Percentiles rank a stretch among this genome's conserved stretches.
phyloP scores from a whole-genome alignment of 2,113 vertebrate species.

The Plecturocebus donacophilus region DNA sequence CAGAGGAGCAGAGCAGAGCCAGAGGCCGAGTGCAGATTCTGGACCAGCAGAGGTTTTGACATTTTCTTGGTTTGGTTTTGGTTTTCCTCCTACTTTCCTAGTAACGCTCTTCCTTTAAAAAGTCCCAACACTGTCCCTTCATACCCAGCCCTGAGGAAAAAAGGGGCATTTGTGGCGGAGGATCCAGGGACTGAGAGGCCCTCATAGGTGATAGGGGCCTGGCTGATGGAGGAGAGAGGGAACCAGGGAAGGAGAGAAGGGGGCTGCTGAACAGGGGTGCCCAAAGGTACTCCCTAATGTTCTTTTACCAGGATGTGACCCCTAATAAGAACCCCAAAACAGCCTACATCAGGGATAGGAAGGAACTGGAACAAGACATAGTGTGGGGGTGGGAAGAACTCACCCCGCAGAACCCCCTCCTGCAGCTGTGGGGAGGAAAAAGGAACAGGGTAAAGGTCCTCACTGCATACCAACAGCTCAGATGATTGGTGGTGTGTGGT shows the following conservation, averaged over 20 bases:
- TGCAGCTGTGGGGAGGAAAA: slow-evolving; percentile 42
- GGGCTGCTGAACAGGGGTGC: not conserved
- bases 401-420: not conserved
- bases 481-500: not conserved
- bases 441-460: not conserved
- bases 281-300: not conserved
- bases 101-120: not conserved
- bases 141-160: not conserved
- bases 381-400: not conserved
- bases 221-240: not conserved
- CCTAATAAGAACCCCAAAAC: not conserved
- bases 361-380: not conserved
- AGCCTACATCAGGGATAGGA: not conserved
- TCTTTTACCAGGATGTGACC: not conserved
- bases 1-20: not conserved
- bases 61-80: not conserved
- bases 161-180: not conserved
- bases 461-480: not conserved
- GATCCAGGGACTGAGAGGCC: not conserved
- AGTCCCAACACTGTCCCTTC: not conserved
- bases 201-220: not conserved
- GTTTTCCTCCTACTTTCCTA: not conserved
- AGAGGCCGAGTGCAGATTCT: not conserved
- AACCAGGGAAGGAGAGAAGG: not conserved
- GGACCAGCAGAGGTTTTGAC: not conserved